Percentiles rank a stretch among this genome's conserved stretches.
These are phyloP conservation scores for Nebria brevicollis DNA, from an alignment of 2,888 invertebrate species.

Conservation along the genomic window DNA sequence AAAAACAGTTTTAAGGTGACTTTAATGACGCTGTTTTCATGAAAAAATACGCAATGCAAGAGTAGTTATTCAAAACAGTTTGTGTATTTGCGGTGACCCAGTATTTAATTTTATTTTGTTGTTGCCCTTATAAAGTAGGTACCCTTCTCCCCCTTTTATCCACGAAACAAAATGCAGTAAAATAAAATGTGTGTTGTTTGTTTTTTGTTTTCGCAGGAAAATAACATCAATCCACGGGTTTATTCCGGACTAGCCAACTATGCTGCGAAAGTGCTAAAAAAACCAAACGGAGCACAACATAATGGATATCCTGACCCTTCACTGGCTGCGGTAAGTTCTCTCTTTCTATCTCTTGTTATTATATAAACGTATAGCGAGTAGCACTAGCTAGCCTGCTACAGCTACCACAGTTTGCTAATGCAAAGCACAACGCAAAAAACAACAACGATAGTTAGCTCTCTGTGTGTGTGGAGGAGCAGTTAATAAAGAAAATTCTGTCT, in stretches of 20 bases:
- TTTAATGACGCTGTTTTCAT: too few species aligned
- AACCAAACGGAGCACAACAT: slow-evolving; percentile 50
- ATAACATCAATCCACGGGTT: slow-evolving; percentile 54
- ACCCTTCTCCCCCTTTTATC: neutral
- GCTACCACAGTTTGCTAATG: neutral
- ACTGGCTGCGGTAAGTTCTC: slow-evolving; percentile 46
- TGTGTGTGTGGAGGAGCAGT: neutral
- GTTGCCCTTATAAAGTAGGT: neutral
- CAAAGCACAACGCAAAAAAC: neutral
- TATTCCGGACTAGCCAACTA: slow-evolving; percentile 56
- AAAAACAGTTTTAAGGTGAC: too few species aligned
- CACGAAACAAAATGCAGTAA: slow-evolving; percentile 8
- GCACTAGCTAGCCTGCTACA: neutral
- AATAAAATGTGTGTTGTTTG: slow-evolving; percentile 42
- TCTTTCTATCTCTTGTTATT: slow-evolving; percentile 4
- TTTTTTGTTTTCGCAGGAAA: slow-evolving; percentile 51
- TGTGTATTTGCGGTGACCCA: neutral
- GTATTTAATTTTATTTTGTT: neutral
- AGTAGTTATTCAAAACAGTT: neutral
- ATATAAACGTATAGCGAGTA: neutral
- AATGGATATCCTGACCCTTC: slow-evolving; percentile 40
- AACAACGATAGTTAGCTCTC: neutral
- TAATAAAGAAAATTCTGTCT: neutral
- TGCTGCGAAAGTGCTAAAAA: slow-evolving; percentile 56
- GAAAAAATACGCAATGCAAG: too few species aligned